These are phyloP conservation scores for Astyanax mexicanus DNA, from an alignment of 2,797 vertebrate species.

Conservation along the genomic window DNA sequence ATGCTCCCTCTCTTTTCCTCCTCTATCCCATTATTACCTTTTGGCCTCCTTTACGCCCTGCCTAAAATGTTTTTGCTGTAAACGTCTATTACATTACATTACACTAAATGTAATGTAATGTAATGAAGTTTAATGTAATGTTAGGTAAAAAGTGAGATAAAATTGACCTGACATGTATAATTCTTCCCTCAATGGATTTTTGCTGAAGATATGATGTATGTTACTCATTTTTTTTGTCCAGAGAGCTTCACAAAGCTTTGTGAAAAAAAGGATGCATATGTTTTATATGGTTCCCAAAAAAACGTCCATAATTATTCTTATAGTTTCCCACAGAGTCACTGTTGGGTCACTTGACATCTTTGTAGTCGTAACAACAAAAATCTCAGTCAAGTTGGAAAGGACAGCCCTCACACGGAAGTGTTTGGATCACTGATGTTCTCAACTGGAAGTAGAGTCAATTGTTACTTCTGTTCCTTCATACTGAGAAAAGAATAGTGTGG, in stretches of 20 bases:
- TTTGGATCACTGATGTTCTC: conserved; percentile 7
- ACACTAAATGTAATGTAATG: too few species aligned
- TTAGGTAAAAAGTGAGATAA: too few species aligned
- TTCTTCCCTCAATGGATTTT: too few species aligned
- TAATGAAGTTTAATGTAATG: too few species aligned
- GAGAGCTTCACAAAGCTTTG: background rate
- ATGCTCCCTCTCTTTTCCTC: too few species aligned
- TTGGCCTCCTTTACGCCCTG: too few species aligned
- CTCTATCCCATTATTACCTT: too few species aligned
- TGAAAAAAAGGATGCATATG: background rate
- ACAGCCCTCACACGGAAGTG: conserved; percentile 24
- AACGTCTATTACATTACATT: too few species aligned
- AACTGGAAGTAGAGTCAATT: background rate
- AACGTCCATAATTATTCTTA: background rate
- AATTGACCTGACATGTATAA: too few species aligned
- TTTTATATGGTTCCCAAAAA: background rate
- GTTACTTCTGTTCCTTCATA: background rate
- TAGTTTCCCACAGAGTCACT: background rate
- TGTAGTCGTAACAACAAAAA: background rate
- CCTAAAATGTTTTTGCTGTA: too few species aligned
- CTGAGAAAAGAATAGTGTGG: conserved; percentile 7
- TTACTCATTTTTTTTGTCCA: too few species aligned
- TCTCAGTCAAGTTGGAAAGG: background rate
- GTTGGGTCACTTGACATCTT: background rate
- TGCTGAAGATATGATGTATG: background rate